phyloP scores from a whole-genome alignment of 2,797 vertebrate species.

The Eulemur rubriventer region DNA sequence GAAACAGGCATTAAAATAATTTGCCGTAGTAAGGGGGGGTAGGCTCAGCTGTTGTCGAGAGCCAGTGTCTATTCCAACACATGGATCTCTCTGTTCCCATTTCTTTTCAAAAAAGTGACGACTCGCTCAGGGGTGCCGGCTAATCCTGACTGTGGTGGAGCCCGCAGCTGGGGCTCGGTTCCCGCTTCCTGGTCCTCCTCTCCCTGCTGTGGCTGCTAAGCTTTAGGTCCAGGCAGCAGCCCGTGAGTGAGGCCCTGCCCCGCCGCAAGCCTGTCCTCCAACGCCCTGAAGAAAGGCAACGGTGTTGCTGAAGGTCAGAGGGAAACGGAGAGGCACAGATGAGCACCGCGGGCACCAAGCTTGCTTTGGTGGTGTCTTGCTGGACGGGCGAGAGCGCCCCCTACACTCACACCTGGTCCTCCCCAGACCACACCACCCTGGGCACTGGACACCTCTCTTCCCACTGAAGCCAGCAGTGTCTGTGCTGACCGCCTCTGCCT shows the following conservation, averaged over 20 bases:
- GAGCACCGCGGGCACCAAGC: rapidly evolving
- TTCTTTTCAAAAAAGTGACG: not conserved
- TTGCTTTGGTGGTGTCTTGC: not conserved
- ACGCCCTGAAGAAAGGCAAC: not conserved
- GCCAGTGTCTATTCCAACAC: no score
- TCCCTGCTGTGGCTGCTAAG: no score
- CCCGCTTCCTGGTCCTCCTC: not conserved
- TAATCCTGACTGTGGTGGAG: not conserved
- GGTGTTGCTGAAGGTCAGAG: rapidly evolving
- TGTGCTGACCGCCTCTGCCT: no score
- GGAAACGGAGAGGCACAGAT: not conserved
- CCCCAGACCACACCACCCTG: rapidly evolving
- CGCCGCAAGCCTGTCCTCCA: not conserved
- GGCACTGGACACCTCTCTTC: not conserved
- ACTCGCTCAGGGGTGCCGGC: not conserved
- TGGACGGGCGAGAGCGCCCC: no score
- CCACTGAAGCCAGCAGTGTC: not conserved
- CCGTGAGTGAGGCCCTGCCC: no score
- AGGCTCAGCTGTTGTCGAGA: not conserved
- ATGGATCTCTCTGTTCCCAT: not conserved
- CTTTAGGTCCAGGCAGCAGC: not conserved
- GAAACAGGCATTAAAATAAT: not conserved
- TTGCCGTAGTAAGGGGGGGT: not conserved
- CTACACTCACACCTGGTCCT: rapidly evolving
- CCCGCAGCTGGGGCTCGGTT: not conserved